Base-by-base conservation (phyloP, 2,113 vertebrate species). In the Pica pica region DNA sequence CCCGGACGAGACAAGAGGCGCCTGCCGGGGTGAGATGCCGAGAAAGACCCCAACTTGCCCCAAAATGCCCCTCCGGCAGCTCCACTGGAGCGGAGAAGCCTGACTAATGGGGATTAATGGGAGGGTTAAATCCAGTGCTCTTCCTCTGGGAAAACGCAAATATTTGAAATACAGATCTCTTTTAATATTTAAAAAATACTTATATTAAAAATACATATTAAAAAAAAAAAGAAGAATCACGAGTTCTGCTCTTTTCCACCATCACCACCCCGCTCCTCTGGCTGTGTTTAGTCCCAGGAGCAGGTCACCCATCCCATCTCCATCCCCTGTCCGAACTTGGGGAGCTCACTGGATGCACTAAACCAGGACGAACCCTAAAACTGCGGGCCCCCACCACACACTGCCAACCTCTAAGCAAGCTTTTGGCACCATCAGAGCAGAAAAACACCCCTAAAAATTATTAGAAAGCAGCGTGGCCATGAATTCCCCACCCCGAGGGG, bases 1-100 rank as follows among this genome's bases (percentile, higher is more conserved):
- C 35, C 46, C 74, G 86, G 87, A 87, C 35, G 68, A 93, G 87
- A 67, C 24, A 1, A 91, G 95, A 95, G 95, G 95, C 92, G 53
- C 96, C 94, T 42, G 70, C 9, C 22, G 37, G 88, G 92, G 85
- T 79, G 75, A 95, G 53, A 87, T 33, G 24, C 82, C 23, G 5
- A 88, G 33, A 63, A 94, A 90, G 71, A 92, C 76, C 90, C 75
- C 49, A 3, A 7, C 1, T 82, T 47, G 75, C 79, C 92, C 82
- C 35, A 47, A 76, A 94, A 90, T 33, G 53, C 8, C 71, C 82
- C 85, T 68, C n/a, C 1, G 21, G 61, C 85, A 30, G 60, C 44
- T 14, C 16, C 37, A 1, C 3, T 1, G 4, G 27, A 52, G 76
- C 0, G 4, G 75, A 70, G 76, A 7, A 63, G 7, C 15, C 26